These are phyloP conservation scores for Bambusicola thoracicus DNA, from an alignment of 2,113 vertebrate genomes.

Conservation along the genomic window DNA sequence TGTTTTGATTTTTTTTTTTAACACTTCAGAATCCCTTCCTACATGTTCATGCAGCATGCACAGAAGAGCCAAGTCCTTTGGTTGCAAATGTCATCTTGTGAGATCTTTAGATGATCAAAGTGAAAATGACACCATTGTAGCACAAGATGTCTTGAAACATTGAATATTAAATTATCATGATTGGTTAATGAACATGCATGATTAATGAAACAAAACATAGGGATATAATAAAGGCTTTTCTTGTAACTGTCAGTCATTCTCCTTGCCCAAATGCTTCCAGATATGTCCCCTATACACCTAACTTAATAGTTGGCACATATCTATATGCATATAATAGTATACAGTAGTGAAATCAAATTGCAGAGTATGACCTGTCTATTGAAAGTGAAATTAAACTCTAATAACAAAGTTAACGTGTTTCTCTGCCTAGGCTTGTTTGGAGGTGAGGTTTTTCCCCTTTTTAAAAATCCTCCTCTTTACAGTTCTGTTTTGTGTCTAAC, in stretches of 20 bases:
- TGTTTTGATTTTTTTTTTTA: not conserved
- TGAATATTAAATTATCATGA: constrained; percentile 39
- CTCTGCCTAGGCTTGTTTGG: not conserved
- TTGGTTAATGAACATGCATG: constrained; percentile 60
- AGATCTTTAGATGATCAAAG: constrained; percentile 61
- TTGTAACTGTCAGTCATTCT: constrained; percentile 35
- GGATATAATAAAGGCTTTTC: constrained; percentile 26
- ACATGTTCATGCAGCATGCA: not conserved
- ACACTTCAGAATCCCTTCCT: not conserved
- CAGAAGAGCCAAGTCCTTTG: not conserved
- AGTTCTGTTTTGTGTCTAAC: not conserved
- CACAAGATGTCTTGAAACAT: constrained; percentile 22
- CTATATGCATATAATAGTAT: not conserved
- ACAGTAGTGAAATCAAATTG: not conserved
- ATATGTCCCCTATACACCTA: not conserved
- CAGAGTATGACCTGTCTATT: not conserved
- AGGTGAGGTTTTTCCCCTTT: accelerated
- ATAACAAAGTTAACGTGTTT: not conserved
- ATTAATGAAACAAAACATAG: constrained; percentile 65
- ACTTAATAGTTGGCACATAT: not conserved
- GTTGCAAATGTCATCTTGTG: constrained; percentile 11
- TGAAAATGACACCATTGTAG: constrained; percentile 47
- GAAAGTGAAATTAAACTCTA: not conserved
- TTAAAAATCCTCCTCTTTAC: not conserved
- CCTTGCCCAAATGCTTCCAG: not conserved